Evolutionary conservation across 2,888 invertebrate genomes (phyloP).

Genomic region (Platycheirus rosarum): DNA sequence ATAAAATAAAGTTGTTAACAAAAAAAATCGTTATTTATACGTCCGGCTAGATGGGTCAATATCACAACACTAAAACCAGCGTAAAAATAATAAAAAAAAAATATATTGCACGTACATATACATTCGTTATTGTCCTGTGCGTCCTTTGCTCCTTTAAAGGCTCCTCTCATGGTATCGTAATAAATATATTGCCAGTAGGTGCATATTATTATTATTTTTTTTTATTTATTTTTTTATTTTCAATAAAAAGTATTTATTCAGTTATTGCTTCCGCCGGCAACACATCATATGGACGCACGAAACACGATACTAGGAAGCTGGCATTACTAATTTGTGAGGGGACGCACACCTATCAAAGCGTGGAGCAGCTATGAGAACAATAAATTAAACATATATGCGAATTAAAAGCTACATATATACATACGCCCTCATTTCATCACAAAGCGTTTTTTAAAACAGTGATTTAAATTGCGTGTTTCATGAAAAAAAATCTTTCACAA

Average conservation of each 20-base stretch:
- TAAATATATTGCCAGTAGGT: background rate
- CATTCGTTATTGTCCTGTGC: background rate
- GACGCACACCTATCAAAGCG: background rate
- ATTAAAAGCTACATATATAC: slow-evolving; percentile 1
- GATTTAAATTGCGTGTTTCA: no score
- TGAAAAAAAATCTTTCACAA: slow-evolving; percentile 1
- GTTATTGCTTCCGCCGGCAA: background rate
- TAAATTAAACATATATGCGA: slow-evolving; percentile 9
- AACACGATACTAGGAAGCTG: background rate
- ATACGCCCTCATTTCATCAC: slow-evolving; percentile 17
- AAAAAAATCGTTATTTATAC: background rate
- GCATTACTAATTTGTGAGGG: background rate
- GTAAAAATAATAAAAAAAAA: background rate
- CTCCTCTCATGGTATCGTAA: background rate
- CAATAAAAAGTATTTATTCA: slow-evolving; percentile 7
- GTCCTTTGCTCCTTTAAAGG: background rate
- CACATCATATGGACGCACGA: background rate
- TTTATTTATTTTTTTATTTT: slow-evolving; percentile 1
- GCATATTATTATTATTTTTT: background rate
- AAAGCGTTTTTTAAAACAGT: background rate
- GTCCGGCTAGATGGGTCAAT: background rate
- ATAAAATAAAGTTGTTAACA: slow-evolving; percentile 10
- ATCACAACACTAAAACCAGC: background rate
- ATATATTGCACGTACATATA: background rate
- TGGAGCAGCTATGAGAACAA: background rate